These are phyloP conservation scores for Lucilia cuprina DNA, from an alignment of 1,140 invertebrate species.

Conservation along the genomic window DNA sequence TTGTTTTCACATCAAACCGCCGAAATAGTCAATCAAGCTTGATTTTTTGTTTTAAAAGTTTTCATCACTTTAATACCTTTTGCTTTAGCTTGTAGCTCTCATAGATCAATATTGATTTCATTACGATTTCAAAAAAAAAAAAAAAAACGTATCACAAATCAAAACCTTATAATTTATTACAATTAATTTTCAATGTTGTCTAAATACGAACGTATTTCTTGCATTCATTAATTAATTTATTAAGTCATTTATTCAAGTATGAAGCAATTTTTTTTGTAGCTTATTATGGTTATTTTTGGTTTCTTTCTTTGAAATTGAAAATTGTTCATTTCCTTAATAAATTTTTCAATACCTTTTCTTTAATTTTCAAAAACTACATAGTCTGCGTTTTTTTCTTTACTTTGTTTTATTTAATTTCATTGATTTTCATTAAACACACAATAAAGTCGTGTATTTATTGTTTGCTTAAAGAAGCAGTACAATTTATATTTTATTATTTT, in stretches of 20 bases:
- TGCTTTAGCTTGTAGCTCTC: neutral
- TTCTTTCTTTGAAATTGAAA: neutral
- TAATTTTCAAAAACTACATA: neutral
- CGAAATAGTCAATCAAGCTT: neutral
- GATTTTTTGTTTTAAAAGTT: neutral
- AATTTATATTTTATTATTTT: too few relatives aligned
- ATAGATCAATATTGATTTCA: neutral
- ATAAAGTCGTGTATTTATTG: too few relatives aligned
- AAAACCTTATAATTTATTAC: neutral
- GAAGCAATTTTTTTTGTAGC: neutral
- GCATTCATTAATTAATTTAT: neutral
- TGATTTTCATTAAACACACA: too few relatives aligned
- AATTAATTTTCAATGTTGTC: neutral
- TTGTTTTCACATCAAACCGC: neutral
- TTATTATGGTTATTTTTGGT: neutral
- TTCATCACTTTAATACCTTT: neutral
- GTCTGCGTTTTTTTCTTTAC: too few relatives aligned
- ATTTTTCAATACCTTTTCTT: neutral
- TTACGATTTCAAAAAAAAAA: too few relatives aligned
- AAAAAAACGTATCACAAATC: neutral
- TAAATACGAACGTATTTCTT: neutral
- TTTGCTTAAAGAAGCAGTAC: too few relatives aligned
- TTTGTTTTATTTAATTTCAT: too few relatives aligned
- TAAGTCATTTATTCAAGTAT: neutral
- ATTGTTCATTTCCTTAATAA: slow-evolving; percentile 8